Base-by-base conservation (phyloP, 2,113 vertebrate genomes). In the Tetraodon nigroviridis region DNA sequence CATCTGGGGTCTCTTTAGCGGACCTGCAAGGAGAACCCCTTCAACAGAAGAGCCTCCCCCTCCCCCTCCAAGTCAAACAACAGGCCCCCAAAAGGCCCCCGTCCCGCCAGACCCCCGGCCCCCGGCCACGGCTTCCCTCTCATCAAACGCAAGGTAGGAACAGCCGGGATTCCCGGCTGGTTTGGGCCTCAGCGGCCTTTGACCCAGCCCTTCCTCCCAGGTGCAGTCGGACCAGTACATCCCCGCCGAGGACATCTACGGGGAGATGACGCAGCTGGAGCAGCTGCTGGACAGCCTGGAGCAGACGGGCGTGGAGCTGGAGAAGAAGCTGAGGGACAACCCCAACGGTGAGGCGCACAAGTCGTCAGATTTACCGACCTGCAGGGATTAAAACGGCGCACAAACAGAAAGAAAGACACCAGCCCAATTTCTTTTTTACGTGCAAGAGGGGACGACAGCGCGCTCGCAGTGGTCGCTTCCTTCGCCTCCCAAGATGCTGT, bases 201-300 rank as follows among this genome's bases (percentile, higher is more conserved):
- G 32, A 52, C 27, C 20, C 7, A 4, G 8, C 18, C 3, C n/a
- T 45, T 42, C 4, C 6, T 19, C 18, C 18, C 85, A 98, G 97
- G 97, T 99, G 64, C 96, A 99, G 81, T 94, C 96, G 1, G 95
- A 98, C 85, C 92, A 95, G 81, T 97, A 94, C 72, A 94, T 99
- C 79, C 95, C 96, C 0, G 92, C 92, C 52, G 96, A 99, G 82
- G 94, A 96, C 74, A 98, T 99, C 79, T 90, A 95, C 0, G 91
- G 90, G 12, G 93, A 97, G 86, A 94, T 99, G 94, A 88, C 92
- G 61, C 81, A 89, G 53, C 93, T 98, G 0, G 95, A 98, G 79
- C 92, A 91, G 67, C 93, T 93, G 63, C 90, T 99, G 80, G 95
- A 99, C 46, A 90, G 95, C 61, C 79, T 98, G 79, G 97, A 99